Base-by-base conservation (phyloP, 2,888 invertebrate genomes). In the Eupithecia dodoneata region DNA sequence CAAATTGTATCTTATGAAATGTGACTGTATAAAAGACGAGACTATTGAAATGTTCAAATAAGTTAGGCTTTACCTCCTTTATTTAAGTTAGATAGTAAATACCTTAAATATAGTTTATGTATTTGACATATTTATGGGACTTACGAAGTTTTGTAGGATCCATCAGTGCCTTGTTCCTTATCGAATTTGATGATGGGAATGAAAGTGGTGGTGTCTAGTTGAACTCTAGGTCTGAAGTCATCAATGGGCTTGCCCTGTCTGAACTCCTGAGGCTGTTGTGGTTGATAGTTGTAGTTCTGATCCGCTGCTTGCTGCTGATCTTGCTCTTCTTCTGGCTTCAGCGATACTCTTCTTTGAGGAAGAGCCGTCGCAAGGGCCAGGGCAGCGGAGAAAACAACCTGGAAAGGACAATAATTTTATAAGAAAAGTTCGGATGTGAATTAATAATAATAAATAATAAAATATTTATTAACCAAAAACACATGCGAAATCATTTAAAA, bases 121-220 rank as follows among this genome's bases (percentile, higher is more conserved):
- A 30, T 30, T 30, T 30, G 30, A 30, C 1, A 30, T 30, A 30
- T 10, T 47, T n/a, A n/a, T n/a, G 30, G 4, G 15, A 81, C 96
- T 95, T 94, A 97, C 97, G 97, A 91, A 78, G 97, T 97, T 92
- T 97, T 97, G 91, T 98, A 98, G 87, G 97, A 97, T 85, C 98
- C 98, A 92, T 97, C 98, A 81, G 96, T 97, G 81, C 97, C 97
- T 88, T 98, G 98, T 88, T 97, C 97, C 88, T 98, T 98, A 87
- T 97, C 97, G 90, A 97, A 98, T 83, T 96, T 96, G 79, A 98
- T 96, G 87, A 98, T 98, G 30, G 98, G 98, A 84, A 98, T 97
- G 90, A 94, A 97, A n/a, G 97, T 98, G 79, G 97, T 97, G 30
- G 96, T 96, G 66, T 96, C 96, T 75, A 93, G 82, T 42, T 90